Evolutionary conservation across 2,797 vertebrate species (phyloP).

Genomic region (Hapalemur alaotrensis): DNA sequence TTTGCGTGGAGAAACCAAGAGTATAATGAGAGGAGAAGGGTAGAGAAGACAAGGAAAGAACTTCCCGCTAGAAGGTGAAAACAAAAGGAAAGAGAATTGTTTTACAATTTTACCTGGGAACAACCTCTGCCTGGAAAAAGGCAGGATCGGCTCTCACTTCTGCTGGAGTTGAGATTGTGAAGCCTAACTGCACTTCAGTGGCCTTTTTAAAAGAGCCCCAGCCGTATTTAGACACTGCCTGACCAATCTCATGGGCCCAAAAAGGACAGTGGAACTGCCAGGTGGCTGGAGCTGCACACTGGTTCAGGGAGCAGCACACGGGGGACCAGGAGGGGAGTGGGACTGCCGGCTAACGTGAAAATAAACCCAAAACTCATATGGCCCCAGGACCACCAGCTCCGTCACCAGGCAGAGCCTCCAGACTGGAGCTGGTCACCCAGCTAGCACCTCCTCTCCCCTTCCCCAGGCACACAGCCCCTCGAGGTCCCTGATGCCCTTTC

Average conservation of each 20-base stretch:
- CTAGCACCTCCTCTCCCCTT: neutral
- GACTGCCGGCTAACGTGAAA: neutral
- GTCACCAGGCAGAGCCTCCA: neutral
- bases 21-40: neutral
- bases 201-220: neutral
- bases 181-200: neutral
- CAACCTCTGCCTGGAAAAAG: neutral
- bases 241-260: accelerated
- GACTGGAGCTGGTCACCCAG: neutral
- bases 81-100: neutral
- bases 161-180: neutral
- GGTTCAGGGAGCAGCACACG: neutral
- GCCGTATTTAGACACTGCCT: neutral
- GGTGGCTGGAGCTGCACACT: neutral
- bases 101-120: neutral
- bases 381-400: neutral
- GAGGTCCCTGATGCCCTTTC: neutral
- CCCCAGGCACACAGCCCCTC: accelerated
- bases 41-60: neutral
- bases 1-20: neutral
- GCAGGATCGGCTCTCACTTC: neutral
- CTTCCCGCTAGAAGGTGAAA: neutral
- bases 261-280: neutral
- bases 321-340: neutral
- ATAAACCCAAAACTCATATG: neutral